Percentiles rank a stretch among this genome's conserved stretches.
Evolutionary conservation across 2,888 invertebrate species (phyloP).

Genomic region (Eupithecia vulgata): DNA sequence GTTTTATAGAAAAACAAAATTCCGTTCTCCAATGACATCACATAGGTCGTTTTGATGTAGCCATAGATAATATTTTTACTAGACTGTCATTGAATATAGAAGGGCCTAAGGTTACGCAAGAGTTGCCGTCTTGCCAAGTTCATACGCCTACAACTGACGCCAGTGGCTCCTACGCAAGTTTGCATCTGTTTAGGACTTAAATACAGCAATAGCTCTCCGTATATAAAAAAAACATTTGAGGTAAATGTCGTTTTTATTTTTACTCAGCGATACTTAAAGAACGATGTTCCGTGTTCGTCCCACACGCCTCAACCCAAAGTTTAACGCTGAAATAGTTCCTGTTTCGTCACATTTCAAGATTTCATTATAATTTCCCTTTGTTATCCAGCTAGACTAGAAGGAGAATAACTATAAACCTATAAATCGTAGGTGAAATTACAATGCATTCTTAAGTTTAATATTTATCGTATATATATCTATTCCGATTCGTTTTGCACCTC

Average conservation of each 20-base stretch:
- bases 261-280: neutral
- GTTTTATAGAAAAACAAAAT: conserved; percentile 20
- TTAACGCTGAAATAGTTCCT: no score
- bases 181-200: conserved; percentile 41
- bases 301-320: no score
- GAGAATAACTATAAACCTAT: neutral
- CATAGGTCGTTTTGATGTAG: conserved; percentile 17
- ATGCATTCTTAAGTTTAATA: conserved; percentile 10
- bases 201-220: neutral
- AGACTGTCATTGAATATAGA: conserved; percentile 59
- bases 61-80: conserved; percentile 29
- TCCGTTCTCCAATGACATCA: conserved; percentile 25
- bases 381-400: neutral
- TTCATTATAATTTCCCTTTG: no score
- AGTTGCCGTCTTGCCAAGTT: conserved; percentile 67
- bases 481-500: conserved; percentile 44
- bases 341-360: neutral
- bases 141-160: conserved; percentile 68
- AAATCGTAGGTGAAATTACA: neutral
- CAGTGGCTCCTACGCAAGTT: conserved; percentile 68
- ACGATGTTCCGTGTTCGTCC: neutral
- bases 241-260: neutral
- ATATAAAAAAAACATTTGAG: neutral
- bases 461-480: conserved; percentile 30
- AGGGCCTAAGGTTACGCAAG: conserved; percentile 69